Percentiles rank a stretch among this genome's conserved stretches.
phyloP scores from a whole-genome alignment of 2,888 invertebrate genomes.

The Parasteatoda lunata region DNA sequence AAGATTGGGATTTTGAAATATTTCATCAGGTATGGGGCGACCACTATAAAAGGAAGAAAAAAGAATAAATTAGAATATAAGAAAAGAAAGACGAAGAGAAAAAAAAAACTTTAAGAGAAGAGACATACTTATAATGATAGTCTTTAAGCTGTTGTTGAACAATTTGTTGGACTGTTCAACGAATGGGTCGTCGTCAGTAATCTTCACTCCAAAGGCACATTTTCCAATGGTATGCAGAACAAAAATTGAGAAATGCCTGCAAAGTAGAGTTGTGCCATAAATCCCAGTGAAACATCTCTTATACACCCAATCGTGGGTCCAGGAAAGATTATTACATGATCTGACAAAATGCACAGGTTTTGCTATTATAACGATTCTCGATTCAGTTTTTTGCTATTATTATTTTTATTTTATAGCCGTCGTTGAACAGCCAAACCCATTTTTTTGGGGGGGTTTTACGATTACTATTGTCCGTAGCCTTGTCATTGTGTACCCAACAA shows the following conservation, averaged over 20 bases:
- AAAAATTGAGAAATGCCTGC: slow-evolving; percentile 38
- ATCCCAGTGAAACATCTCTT: too few species aligned
- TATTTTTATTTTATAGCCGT: too few species aligned
- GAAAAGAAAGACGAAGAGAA: neutral
- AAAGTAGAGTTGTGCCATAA: neutral
- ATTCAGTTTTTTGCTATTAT: too few species aligned
- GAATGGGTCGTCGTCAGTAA: slow-evolving; percentile 54
- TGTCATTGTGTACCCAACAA: too few species aligned
- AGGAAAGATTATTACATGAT: too few species aligned
- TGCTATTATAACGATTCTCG: too few species aligned
- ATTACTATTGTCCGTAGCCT: too few species aligned
- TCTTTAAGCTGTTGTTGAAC: slow-evolving; percentile 12
- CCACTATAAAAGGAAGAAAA: slow-evolving; percentile 26
- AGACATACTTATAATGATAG: neutral
- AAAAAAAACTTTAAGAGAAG: neutral
- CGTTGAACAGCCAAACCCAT: too few species aligned
- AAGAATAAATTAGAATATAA: too few species aligned
- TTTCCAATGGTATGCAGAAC: slow-evolving; percentile 51
- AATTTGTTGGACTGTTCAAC: slow-evolving; percentile 56
- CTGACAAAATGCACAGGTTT: too few species aligned
- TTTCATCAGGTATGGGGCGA: slow-evolving; percentile 40
- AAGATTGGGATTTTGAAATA: slow-evolving; percentile 26
- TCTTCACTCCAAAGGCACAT: slow-evolving; percentile 65
- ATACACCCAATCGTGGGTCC: too few species aligned
- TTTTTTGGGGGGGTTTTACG: too few species aligned